Percentiles rank a stretch among this genome's conserved stretches.
Evolutionary conservation across 2,113 vertebrate genomes (phyloP).

Genomic region (Corythaeola cristata): DNA sequence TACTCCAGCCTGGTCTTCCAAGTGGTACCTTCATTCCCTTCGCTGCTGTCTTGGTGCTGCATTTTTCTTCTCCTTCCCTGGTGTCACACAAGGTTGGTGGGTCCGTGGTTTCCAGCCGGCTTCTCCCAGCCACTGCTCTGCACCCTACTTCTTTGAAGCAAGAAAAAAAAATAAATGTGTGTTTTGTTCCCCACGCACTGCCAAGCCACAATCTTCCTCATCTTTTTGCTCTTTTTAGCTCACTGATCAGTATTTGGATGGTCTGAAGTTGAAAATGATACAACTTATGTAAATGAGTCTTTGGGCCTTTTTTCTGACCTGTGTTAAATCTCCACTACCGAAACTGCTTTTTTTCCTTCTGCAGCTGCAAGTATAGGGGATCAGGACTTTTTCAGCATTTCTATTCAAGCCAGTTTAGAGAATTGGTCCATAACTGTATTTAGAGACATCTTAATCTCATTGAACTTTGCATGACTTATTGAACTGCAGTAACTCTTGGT

Average conservation of each 20-base stretch:
- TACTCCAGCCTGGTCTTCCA: not conserved
- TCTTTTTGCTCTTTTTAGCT: not conserved
- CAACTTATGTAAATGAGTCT: not conserved
- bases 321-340: not conserved
- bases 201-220: not conserved
- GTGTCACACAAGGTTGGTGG: not conserved
- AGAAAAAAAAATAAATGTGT: not conserved
- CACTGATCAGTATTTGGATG: not conserved
- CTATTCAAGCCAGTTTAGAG: not conserved
- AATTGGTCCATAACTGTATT: not conserved
- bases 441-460: not conserved
- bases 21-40: not conserved
- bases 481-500: not conserved
- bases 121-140: not conserved
- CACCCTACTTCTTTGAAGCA: not conserved
- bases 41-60: fast-evolving
- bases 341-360: not conserved
- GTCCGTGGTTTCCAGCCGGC: not conserved
- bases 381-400: not conserved
- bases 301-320: not conserved
- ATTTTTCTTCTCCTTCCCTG: fast-evolving
- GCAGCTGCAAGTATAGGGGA: not conserved
- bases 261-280: not conserved
- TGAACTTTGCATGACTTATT: not conserved
- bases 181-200: not conserved